Evolutionary conservation across 2,113 vertebrate genomes (phyloP), one percentile per base, ranked within the genome.

Genomic region (Piprites chloris): DNA sequence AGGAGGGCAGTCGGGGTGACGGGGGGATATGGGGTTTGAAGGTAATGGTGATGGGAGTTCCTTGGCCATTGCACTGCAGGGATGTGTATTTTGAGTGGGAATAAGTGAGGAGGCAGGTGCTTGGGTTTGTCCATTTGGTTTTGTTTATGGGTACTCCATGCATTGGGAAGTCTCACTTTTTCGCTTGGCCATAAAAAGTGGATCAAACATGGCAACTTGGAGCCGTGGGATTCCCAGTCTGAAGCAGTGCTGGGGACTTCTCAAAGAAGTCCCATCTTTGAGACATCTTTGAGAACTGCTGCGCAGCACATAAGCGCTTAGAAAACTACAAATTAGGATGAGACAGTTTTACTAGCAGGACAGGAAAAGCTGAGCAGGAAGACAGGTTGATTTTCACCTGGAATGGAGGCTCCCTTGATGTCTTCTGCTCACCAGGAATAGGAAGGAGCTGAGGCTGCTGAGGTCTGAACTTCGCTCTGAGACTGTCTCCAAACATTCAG

Each of bases 291-390:
- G 24, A 65, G 49, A 91, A 42, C 50, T 26, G 35, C 73, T 20
- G 3, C 7, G 2, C 6, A 4, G 28, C 76, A 32, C 7, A 2
- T 47, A 78, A 58, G 46, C 67, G 7, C 81, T 93, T 93, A 73
- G 52, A 71, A 85, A 88, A 62, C 76, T 84, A 17, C 63, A 72
- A 41, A 92, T 92, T 89, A 92, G 83, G 35, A 68, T 0, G 5
- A 85, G 73, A 59, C 80, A 52, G 80, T 92, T 94, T 78, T 78
- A 85, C 56, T 93, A 58, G 76, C 62, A 77, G 80, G 72, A 65
- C 65, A 63, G 87, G 75, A 93, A 93, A 74, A 79, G 50, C 65
- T 67, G 42, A 94, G 55, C 50, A 84, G 77, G 37, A 91, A 83
- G 59, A 27, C 33, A 75, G 30, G 47, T 37, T 67, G 73, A 76